Base-by-base conservation (phyloP, 2,797 vertebrate species). In the Remorina albescens region DNA sequence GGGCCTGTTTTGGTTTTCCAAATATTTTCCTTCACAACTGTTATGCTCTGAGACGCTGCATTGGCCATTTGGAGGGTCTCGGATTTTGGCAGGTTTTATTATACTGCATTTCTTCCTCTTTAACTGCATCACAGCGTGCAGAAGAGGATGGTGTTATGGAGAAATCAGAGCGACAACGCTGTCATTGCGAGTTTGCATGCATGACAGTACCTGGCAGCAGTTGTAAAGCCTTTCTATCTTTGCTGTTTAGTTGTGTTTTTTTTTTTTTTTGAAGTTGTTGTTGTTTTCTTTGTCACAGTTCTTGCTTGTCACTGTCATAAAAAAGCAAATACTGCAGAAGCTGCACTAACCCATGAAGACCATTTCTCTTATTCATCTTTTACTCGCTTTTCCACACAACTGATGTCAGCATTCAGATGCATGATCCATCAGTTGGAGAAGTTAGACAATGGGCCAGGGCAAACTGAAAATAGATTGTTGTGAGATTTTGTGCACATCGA, bases 391-490 rank as follows among this genome's bases (percentile, higher is more conserved):
- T 73, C 56, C 57, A 41, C 74, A 30, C 49, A 32, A 25, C 51
- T 73, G 57, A 66, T 54, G 37, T 58, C 68, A 79, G 36, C 16
- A 49, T 58, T 75, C 73, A 72, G 53, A 81, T 44, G 34, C 75
- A 34, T n/a, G 46, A 58, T 59, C 36, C 53, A 46, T 75, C 72
- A 67, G 30, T 72, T 51, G 71, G 65, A 72, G 42, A 41, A 67
- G 80, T 69, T 78, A 71, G 18, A 78, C 71, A 55, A 67, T 46
- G 49, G 63, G 75, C 71, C 54, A 71, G 58, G 71, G 68, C 68
- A 74, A 56, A 58, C 55, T 78, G 71, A 69, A 75, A 85, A 80
- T 74, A 85, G 68, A 78, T 73, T 57, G 51, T 71, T 74, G 62
- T 67, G 28, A 66, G 78, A 71, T 77, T 18, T 69, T 34, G 61